Evolutionary conservation across 2,113 vertebrate species (phyloP), one percentile per base, ranked within the genome.

Genomic region (Aldabrachelys gigantea): DNA sequence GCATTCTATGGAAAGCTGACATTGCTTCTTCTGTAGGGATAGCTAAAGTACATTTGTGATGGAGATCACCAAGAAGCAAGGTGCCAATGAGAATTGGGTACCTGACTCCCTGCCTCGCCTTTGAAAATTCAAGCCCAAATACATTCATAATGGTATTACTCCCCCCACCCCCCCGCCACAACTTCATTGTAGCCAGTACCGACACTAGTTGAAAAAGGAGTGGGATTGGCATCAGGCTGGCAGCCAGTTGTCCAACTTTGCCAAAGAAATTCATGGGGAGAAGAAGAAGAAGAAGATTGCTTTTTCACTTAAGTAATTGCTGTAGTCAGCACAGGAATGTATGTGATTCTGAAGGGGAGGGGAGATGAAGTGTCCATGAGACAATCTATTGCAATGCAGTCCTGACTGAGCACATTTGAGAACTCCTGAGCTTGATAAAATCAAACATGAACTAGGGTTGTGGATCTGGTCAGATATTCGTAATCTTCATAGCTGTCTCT

Each of bases 391-490:
- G 9, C 6, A 21, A 14, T 12, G 11, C 1, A 5, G 47, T 49
- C 52, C 83, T 1, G 49, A 1, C 17, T 0, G 4, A 53, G 27
- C 1, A 0, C 3, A 2, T 16, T 24, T 2, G 17, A 3, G 50
- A 82, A 41, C 41, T 8, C 2, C 69, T 3, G 1, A 69, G 6
- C 56, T 0, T 29, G 6, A 10, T 69, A 56, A n/a, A 14, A 35
- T 4, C 14, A 13, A 21, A 1, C 31, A 0, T 0, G 13, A 52
- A 7, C 83, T 4, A 2, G 8, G 1, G 80, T 21, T 53, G 3
- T 44, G 10, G 0, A 14, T 6, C 4, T 4, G 1, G 44, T 2
- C 38, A 0, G 47, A 0, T 8, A 54, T 2, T 5, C 50, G 50
- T 47, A 4, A 3, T n/a, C 53, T 80, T 65, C 82, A 7, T 1